Conservation (phyloP, 2,888 invertebrate genomes). For the Diplazon laetatorius region DNA sequence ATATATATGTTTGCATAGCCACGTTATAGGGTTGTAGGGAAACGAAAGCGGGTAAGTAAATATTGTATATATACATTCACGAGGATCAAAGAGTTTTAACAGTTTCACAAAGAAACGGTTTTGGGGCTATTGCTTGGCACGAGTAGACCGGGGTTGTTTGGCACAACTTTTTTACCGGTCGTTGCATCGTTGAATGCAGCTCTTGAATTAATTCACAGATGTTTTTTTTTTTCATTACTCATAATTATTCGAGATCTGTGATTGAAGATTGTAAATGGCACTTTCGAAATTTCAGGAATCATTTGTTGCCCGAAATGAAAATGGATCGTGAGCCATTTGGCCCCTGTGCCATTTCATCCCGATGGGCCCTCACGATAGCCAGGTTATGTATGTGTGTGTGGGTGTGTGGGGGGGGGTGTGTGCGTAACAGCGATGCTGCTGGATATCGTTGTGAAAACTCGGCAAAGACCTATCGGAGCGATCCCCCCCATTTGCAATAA, state of each 20-base stretch:
- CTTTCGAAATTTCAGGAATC: not conserved
- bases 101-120: constrained; percentile 37
- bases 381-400: not conserved
- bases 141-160: constrained; percentile 11
- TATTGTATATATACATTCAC: constrained; percentile 6
- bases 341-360: not conserved
- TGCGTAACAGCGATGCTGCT: not conserved
- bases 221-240: no score
- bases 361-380: not conserved
- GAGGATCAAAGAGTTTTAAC: constrained; percentile 49
- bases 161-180: no score
- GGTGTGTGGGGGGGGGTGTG: not conserved
- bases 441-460: constrained; percentile 16
- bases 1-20: constrained; percentile 19
- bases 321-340: no score
- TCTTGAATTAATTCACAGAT: no score
- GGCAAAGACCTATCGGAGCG: constrained; percentile 34
- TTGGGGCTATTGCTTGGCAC: not conserved
- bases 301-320: not conserved
- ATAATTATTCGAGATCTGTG: not conserved
- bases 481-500: constrained; percentile 60
- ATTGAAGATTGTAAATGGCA: no score
- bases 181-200: no score
- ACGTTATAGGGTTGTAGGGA: not conserved
- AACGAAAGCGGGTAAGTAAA: not conserved